These are phyloP conservation scores for Coleophora flavipennella DNA, from an alignment of 2,888 invertebrate species.

Conservation along the genomic window DNA sequence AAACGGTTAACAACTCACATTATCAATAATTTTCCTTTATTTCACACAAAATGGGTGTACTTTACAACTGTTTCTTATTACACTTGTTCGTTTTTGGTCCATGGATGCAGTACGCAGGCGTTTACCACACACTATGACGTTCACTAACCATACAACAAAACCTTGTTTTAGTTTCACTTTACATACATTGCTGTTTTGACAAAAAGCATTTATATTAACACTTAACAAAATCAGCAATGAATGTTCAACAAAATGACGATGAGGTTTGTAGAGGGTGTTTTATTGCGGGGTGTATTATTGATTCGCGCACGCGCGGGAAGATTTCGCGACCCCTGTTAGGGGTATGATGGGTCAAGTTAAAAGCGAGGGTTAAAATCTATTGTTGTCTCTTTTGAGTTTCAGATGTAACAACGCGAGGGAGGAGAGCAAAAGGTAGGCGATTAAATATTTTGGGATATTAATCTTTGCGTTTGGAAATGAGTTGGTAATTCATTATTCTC, in stretches of 20 bases:
- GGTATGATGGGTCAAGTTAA: constrained; percentile 23
- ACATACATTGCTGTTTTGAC: constrained; percentile 27
- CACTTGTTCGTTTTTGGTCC: constrained; percentile 57
- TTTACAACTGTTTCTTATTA: constrained; percentile 44
- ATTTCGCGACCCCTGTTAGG: constrained; percentile 37
- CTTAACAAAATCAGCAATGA: constrained; percentile 23
- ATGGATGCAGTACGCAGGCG: constrained; percentile 61
- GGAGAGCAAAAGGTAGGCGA: not conserved
- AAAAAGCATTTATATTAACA: not conserved
- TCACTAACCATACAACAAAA: constrained; percentile 24
- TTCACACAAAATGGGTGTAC: constrained; percentile 49
- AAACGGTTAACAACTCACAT: constrained; percentile 38
- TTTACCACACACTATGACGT: constrained; percentile 25
- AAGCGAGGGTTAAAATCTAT: constrained; percentile 13
- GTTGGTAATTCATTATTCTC: no score
- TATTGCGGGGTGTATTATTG: constrained; percentile 41
- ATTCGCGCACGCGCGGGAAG: constrained; percentile 62
- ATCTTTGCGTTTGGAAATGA: not conserved
- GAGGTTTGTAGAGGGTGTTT: constrained; percentile 9
- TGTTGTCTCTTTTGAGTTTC: constrained; percentile 21
- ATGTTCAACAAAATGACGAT: constrained; percentile 4
- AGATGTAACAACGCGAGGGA: not conserved
- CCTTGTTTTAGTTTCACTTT: not conserved
- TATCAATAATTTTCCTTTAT: constrained; percentile 29
- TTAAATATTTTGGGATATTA: not conserved